Base-by-base conservation (phyloP, 2,888 invertebrate species). In the Chesias legatella region DNA sequence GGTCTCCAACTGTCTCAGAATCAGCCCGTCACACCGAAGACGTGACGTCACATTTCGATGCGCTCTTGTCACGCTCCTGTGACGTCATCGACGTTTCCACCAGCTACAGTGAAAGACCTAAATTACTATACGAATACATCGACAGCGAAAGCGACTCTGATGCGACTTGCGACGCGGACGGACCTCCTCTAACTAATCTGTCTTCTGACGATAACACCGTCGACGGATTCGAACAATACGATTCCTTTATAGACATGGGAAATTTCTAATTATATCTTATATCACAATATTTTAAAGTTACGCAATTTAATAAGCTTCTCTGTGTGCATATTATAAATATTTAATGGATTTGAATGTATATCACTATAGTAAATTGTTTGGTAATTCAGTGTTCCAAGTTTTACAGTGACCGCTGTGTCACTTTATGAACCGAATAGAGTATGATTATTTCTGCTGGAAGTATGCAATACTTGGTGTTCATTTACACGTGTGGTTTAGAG, bases 241-340 rank as follows among this genome's bases (percentile, higher is more conserved):
- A 89, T 60, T 88, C 88, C 51, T 85, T 85, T 63, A 79, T 89
- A 64, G 89, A 89, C 65, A 86, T 89, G 85, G 89, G 89, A 43
- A 85, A 86, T 59, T 89, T 89, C 71, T 89, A 58, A 62, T 45
- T 56, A 58, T 56, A 48, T 20, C 43, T 31, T 50, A 40, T 43
- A 38, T 33, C 40, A 45, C 49, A 17, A 60, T 62, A 41, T 62
- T n/a, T 59, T 55, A 53, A 43, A 51, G 47, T 57, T 50, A 55
- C 43, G 56, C 58, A 60, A 55, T 57, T 63, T 66, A 50, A 60
- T 64, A 62, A 58, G 74, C 76, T 75, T 75, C 54, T 75, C 54
- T 68, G 58, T 65, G 57, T 70, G 61, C 51, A 67, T 73, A 58
- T 67, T 56, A 61, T 51, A 56, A 60, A 56, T 56, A 52, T 60